Percentiles rank a stretch among this genome's conserved stretches.
phyloP scores from a whole-genome alignment of 2,888 invertebrate species.

The Lathronympha strigana region DNA sequence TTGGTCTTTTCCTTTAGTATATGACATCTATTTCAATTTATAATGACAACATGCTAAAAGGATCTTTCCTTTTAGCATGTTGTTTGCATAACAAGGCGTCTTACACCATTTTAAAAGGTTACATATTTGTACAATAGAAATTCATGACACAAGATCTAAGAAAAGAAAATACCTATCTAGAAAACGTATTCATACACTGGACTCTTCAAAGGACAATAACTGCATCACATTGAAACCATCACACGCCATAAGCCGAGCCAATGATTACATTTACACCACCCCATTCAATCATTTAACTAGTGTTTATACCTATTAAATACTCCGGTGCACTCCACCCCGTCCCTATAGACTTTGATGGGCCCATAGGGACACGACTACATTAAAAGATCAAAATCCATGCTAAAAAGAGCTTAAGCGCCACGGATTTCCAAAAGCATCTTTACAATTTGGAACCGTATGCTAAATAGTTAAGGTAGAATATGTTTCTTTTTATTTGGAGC shows the following conservation, averaged over 20 bases:
- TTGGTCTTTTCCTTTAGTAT: no score
- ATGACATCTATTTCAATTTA: no score
- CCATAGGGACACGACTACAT: conserved; percentile 13
- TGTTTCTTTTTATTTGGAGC: background rate
- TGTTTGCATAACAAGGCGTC: no score
- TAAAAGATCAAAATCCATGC: background rate
- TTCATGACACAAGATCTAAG: no score
- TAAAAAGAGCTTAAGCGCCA: background rate
- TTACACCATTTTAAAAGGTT: no score
- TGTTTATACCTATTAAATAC: conserved; percentile 77
- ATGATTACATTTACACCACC: conserved; percentile 36
- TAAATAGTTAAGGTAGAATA: background rate
- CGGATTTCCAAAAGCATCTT: background rate
- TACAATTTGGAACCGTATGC: background rate
- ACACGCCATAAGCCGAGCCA: background rate
- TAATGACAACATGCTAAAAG: no score
- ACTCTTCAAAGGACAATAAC: background rate
- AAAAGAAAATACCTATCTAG: no score
- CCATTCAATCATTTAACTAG: conserved; percentile 75
- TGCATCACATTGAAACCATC: background rate
- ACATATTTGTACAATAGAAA: no score
- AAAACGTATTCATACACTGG: no score
- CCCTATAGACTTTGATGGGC: conserved; percentile 41
- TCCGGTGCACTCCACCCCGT: conserved; percentile 46
- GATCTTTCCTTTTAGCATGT: no score